Conservation (phyloP, 2,113 vertebrate species). For the Channa argus region DNA sequence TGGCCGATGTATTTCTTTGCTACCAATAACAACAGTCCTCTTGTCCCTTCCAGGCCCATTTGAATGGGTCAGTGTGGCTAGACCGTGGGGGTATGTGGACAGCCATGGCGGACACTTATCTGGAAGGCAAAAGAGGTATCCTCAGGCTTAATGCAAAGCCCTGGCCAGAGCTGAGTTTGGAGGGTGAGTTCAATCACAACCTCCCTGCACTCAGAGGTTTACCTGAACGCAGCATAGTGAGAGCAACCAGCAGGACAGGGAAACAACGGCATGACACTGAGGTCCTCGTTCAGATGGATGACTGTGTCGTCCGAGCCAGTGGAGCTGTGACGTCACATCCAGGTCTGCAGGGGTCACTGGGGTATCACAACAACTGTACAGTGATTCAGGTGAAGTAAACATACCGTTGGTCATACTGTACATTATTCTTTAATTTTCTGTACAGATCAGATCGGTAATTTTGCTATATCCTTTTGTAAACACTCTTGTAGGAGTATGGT, state of each 20-base stretch:
- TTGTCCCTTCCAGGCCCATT: slow-evolving; percentile 60
- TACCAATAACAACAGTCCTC: slow-evolving; percentile 28
- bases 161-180: slow-evolving; percentile 72
- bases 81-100: slow-evolving; percentile 67
- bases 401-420: background rate
- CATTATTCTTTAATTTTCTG: too few species aligned
- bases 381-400: slow-evolving; percentile 71
- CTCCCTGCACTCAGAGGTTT: slow-evolving; percentile 66
- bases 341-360: slow-evolving; percentile 79
- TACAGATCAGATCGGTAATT: too few species aligned
- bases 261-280: slow-evolving; percentile 53
- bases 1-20: too few species aligned
- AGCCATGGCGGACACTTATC: slow-evolving; percentile 53
- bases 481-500: slow-evolving; percentile 78
- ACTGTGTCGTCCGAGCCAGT: slow-evolving; percentile 74
- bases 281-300: slow-evolving; percentile 65
- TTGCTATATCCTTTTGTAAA: too few species aligned
- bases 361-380: slow-evolving; percentile 84
- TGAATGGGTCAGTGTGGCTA: slow-evolving; percentile 79
- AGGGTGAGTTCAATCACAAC: slow-evolving; percentile 75
- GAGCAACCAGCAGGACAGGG: slow-evolving; percentile 57
- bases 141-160: slow-evolving; percentile 74
- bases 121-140: slow-evolving; percentile 52
- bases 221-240: slow-evolving; percentile 74
- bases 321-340: slow-evolving; percentile 73